These are phyloP conservation scores for Jaculus jaculus DNA, from an alignment of 2,113 vertebrate genomes.

Conservation along the genomic window DNA sequence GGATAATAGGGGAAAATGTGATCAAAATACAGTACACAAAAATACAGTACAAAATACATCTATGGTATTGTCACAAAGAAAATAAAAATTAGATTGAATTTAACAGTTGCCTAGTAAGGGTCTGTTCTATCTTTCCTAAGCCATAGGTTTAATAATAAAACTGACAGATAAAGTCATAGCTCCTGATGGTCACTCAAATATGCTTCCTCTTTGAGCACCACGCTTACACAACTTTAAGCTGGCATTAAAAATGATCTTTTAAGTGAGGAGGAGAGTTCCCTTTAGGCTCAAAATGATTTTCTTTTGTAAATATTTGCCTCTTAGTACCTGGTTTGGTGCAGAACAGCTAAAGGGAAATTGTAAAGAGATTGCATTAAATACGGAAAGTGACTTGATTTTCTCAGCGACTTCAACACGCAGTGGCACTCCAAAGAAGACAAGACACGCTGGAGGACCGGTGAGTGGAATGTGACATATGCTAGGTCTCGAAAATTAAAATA, in stretches of 20 bases:
- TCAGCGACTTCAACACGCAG: neutral
- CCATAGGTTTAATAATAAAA: conserved; percentile 28
- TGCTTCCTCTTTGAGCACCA: neutral
- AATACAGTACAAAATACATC: too few species aligned
- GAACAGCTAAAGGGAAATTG: neutral
- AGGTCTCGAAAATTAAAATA: neutral
- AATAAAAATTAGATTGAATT: too few species aligned
- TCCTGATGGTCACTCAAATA: neutral
- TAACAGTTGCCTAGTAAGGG: neutral
- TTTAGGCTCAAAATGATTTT: neutral
- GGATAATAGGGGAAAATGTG: too few species aligned
- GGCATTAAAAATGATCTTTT: neutral
- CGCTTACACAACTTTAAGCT: neutral
- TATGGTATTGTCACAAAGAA: too few species aligned
- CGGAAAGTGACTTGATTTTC: neutral
- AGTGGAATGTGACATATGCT: neutral
- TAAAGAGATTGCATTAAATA: neutral
- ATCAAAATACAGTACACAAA: too few species aligned
- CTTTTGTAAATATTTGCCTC: neutral
- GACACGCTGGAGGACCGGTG: neutral
- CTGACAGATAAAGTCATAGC: neutral
- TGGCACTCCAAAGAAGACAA: neutral
- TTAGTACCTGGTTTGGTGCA: neutral
- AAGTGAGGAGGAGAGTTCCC: neutral
- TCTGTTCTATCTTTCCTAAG: neutral